Base-by-base conservation (phyloP, 2,888 invertebrate genomes). In the Tachina grossa region DNA sequence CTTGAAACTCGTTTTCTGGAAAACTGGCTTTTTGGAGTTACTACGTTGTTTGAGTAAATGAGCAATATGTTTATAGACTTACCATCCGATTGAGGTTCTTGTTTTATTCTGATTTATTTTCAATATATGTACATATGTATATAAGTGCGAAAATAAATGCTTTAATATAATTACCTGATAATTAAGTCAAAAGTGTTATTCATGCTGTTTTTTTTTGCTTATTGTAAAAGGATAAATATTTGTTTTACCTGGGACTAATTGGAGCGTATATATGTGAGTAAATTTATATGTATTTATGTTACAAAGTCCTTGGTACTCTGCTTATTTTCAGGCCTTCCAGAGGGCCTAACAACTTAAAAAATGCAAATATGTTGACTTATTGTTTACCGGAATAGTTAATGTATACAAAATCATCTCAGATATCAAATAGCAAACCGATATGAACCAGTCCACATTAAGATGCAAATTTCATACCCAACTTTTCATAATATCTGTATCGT, bases 91-190 rank as follows among this genome's bases (percentile, higher is more conserved):
- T 53, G 14, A 57, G 41, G 57, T 51, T 51, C 49, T 6, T 49
- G 14, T 14, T 74, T 65, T 22, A 43, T 80, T n/a, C 8, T 59
- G 59, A 68, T 68, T 75, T 57, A 68, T 63, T 11, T 19, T 39
- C 3, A 5, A 31, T n/a, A 11, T 13, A 10, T 31, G 10, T 53
- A n/a, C n/a, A n/a, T n/a, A n/a, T n/a, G n/a, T n/a, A n/a, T n/a
- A n/a, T n/a, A 45, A 16, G 11, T 16, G 16, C 10, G 11, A 31
- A 59, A 16, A 41, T 59, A n/a, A 41, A 59, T 13, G 61, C 31
- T 61, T 78, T 31, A 61, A 53, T 41, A 69, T 57, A 83, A 83
- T 78, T 74, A 83, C 77, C 77, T 78, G 77, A 41, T 78, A 83
- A 83, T 83, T 72, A 77, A 66, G 19, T 66, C 61, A 66, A 66